phyloP scores from a whole-genome alignment of 2,797 vertebrate genomes.

The Onychomys leucogaster region DNA sequence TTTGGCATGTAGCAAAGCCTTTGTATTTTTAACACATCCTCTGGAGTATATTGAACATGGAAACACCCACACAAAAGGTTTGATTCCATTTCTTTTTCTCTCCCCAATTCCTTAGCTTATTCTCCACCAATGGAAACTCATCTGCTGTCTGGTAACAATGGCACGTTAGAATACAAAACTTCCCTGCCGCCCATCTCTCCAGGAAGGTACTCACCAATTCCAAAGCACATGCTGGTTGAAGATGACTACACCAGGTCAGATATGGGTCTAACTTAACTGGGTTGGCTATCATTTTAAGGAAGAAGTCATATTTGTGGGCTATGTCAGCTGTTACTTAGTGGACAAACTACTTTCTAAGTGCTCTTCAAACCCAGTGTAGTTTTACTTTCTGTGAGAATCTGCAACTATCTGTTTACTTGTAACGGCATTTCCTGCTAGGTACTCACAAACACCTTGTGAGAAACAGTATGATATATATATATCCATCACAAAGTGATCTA shows the following conservation, averaged over 20 bases:
- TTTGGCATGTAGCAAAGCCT: conserved; percentile 41
- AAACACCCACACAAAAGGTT: conserved; percentile 57
- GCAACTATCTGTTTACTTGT: neutral
- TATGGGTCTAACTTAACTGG: conserved; percentile 86
- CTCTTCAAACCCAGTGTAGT: neutral
- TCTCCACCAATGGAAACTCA: conserved; percentile 98
- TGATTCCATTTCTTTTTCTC: conserved; percentile 48
- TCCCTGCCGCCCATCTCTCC: conserved; percentile 95
- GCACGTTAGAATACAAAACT: conserved; percentile 97
- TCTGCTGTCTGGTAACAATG: conserved; percentile 94
- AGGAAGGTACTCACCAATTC: conserved; percentile 96
- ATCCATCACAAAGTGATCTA: neutral
- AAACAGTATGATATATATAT: neutral
- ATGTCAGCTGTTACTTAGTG: neutral
- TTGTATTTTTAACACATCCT: conserved; percentile 59
- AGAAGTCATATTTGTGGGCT: neutral
- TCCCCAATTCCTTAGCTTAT: conserved; percentile 90
- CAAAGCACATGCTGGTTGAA: conserved; percentile 97
- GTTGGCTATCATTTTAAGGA: conserved; percentile 67
- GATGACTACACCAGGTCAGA: conserved; percentile 99
- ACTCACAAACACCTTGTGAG: neutral
- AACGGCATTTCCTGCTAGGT: neutral
- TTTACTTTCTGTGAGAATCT: neutral
- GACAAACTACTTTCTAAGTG: neutral
- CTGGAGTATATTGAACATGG: neutral